These are phyloP conservation scores for Bucco capensis DNA, from an alignment of 2,113 vertebrate species.

Conservation along the genomic window DNA sequence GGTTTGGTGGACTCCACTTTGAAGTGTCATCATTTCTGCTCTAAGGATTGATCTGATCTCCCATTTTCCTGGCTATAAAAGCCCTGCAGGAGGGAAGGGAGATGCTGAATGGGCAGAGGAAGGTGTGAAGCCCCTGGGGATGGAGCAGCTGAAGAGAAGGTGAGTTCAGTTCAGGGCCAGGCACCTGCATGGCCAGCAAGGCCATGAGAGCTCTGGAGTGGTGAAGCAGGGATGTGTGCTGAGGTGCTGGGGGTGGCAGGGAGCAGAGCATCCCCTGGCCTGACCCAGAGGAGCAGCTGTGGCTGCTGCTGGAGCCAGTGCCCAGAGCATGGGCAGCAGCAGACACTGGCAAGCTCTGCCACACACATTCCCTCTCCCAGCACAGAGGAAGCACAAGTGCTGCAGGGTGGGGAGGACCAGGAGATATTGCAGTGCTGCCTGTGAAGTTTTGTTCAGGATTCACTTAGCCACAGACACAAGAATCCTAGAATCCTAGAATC, in stretches of 20 bases:
- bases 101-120: neutral
- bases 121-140: neutral
- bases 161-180: neutral
- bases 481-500: too few relatives aligned
- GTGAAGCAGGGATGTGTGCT: neutral
- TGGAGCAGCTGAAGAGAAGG: accelerated
- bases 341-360: neutral
- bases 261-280: neutral
- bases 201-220: too few relatives aligned
- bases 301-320: neutral
- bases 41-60: neutral
- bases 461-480: neutral
- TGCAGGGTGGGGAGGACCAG: accelerated
- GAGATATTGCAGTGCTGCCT: neutral
- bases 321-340: accelerated
- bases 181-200: neutral
- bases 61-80: neutral
- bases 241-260: neutral
- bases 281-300: neutral
- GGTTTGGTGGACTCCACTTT: neutral
- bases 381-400: accelerated
- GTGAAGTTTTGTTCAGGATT: neutral
- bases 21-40: neutral
- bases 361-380: accelerated
- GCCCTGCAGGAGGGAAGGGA: neutral